Evolutionary conservation across 2,888 invertebrate species (phyloP).

Genomic region (Protodeltote pygarga): DNA sequence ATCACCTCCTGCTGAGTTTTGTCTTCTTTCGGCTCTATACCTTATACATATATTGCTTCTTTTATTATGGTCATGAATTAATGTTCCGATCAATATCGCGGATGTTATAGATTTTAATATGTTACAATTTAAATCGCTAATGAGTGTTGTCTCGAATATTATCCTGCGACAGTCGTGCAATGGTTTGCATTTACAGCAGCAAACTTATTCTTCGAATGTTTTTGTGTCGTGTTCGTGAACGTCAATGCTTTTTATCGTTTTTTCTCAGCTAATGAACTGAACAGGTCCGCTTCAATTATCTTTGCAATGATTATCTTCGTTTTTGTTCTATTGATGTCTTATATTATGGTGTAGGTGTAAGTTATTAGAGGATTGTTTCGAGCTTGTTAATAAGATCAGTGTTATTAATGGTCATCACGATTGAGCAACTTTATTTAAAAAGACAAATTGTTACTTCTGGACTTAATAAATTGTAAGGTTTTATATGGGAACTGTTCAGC

Average conservation of each 20-base stretch:
- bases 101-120: constrained; percentile 46
- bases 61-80: constrained; percentile 40
- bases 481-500: constrained; percentile 6
- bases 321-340: constrained; percentile 49
- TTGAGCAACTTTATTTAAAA: constrained; percentile 15
- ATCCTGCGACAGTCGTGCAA: constrained; percentile 33
- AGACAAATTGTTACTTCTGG: constrained; percentile 13
- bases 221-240: constrained; percentile 45
- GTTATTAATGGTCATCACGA: constrained; percentile 19
- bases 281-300: constrained; percentile 56
- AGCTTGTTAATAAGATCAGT: constrained; percentile 19
- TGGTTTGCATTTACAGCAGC: constrained; percentile 49
- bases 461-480: not conserved
- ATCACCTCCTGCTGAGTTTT: constrained; percentile 60
- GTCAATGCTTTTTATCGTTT: constrained; percentile 46
- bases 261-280: constrained; percentile 52
- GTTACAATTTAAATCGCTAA: constrained; percentile 46
- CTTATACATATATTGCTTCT: constrained; percentile 45
- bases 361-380: constrained; percentile 26
- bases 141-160: constrained; percentile 34
- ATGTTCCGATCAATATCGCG: constrained; percentile 35
- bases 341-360: constrained; percentile 35
- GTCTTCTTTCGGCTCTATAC: constrained; percentile 60
- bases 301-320: constrained; percentile 45
- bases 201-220: constrained; percentile 50